phyloP scores from a whole-genome alignment of 2,888 invertebrate species.

The Lapara coniferarum region DNA sequence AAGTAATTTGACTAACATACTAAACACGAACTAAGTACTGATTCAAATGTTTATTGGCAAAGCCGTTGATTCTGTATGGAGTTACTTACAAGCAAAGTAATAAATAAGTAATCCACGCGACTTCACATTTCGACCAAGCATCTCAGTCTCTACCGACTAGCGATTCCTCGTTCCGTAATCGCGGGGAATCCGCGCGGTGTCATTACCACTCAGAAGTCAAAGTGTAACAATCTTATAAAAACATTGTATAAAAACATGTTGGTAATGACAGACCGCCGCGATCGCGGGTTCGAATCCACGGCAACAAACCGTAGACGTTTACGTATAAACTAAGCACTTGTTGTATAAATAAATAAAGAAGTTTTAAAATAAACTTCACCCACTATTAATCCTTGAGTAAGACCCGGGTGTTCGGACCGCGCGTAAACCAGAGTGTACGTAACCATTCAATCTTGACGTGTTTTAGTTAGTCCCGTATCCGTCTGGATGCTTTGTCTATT shows the following conservation, averaged over 20 bases:
- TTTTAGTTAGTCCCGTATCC: no score
- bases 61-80: no score
- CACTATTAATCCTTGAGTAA: conserved; percentile 74
- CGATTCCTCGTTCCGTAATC: no score
- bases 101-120: no score
- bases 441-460: conserved; percentile 60
- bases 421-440: conserved; percentile 58
- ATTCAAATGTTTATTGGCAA: no score
- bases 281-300: conserved; percentile 54
- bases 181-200: neutral
- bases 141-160: no score
- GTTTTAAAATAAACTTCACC: conserved; percentile 74
- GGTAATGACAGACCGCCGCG: conserved; percentile 52
- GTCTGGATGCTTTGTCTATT: no score
- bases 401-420: conserved; percentile 29
- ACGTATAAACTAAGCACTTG: conserved; percentile 80
- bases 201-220: neutral
- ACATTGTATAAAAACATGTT: conserved; percentile 54
- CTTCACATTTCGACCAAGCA: no score
- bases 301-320: conserved; percentile 61
- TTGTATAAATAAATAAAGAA: conserved; percentile 78
- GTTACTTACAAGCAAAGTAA: no score
- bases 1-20: no score
- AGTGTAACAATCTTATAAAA: conserved; percentile 1
- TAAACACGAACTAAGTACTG: no score